Evolutionary conservation across 1,140 invertebrate species (phyloP).

Genomic region (Apis laboriosa): DNA sequence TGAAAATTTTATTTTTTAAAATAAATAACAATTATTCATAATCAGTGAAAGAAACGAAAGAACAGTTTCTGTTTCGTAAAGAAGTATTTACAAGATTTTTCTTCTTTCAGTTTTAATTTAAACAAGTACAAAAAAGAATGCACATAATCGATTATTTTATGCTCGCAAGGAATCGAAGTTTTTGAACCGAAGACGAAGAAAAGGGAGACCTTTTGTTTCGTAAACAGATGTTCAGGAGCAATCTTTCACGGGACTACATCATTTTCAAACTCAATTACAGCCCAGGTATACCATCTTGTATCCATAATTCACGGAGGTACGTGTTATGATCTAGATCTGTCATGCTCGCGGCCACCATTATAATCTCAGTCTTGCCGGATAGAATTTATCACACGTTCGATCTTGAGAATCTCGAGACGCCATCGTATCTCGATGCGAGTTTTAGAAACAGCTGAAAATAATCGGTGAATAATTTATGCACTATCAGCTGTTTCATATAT

Average conservation of each 20-base stretch:
- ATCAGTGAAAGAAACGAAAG: background rate
- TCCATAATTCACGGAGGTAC: background rate
- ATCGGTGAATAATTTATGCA: background rate
- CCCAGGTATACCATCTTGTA: background rate
- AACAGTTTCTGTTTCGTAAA: background rate
- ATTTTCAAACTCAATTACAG: slow-evolving; percentile 1
- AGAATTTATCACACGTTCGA: background rate
- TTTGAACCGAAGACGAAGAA: background rate
- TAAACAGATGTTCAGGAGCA: background rate
- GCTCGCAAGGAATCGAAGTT: background rate
- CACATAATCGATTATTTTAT: slow-evolving; percentile 2
- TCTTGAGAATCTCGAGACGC: background rate
- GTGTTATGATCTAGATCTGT: background rate
- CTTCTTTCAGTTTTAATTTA: background rate
- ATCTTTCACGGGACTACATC: background rate
- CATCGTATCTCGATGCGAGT: background rate
- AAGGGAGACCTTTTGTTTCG: background rate
- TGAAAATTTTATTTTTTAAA: too few species aligned
- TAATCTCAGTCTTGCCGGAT: background rate
- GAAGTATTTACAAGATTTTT: background rate
- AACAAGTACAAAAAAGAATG: background rate
- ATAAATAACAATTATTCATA: too few species aligned
- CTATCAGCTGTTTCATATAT: too few species aligned
- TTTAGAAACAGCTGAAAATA: background rate
- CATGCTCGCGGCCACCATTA: background rate